phyloP scores from a whole-genome alignment of 1,140 invertebrate genomes.

The Bombus waltoni region DNA sequence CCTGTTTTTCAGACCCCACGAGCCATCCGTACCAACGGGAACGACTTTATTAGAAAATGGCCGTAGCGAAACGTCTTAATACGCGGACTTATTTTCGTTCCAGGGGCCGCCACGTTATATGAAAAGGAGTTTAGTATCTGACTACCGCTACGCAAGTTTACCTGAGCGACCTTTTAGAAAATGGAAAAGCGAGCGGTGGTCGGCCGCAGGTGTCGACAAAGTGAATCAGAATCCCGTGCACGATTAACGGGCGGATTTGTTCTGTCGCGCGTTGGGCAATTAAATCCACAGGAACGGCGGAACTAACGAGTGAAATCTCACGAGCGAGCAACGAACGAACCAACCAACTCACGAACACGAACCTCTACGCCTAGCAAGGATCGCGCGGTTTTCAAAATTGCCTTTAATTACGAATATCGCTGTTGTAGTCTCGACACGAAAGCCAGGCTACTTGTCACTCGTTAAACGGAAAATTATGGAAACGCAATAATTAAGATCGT shows the following conservation, averaged over 20 bases:
- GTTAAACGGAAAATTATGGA: slow-evolving; percentile 28
- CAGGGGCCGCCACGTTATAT: background rate
- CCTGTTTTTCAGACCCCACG: slow-evolving; percentile 70
- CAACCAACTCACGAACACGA: background rate
- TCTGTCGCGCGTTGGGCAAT: slow-evolving; percentile 36
- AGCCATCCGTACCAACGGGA: slow-evolving; percentile 57
- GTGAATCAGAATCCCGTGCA: slow-evolving; percentile 42
- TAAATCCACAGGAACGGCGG: slow-evolving; percentile 38
- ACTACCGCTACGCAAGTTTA: background rate
- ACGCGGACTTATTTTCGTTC: slow-evolving; percentile 38
- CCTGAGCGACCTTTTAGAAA: background rate
- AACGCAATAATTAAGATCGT: slow-evolving; percentile 34
- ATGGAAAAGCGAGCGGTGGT: background rate
- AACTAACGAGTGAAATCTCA: slow-evolving; percentile 49
- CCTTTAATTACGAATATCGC: slow-evolving; percentile 54
- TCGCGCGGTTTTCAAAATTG: slow-evolving; percentile 50
- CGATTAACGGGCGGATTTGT: slow-evolving; percentile 49
- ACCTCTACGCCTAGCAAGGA: slow-evolving; percentile 27
- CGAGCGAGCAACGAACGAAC: background rate
- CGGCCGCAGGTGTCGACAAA: slow-evolving; percentile 16
- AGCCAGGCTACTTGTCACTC: slow-evolving; percentile 33
- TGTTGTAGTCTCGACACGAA: background rate
- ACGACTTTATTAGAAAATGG: slow-evolving; percentile 82
- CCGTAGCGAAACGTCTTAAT: slow-evolving; percentile 79
- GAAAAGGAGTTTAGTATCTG: background rate